Percentiles rank a stretch among this genome's conserved stretches.
These are phyloP conservation scores for Perithous albicinctus DNA, from an alignment of 2,888 invertebrate species.

Conservation along the genomic window DNA sequence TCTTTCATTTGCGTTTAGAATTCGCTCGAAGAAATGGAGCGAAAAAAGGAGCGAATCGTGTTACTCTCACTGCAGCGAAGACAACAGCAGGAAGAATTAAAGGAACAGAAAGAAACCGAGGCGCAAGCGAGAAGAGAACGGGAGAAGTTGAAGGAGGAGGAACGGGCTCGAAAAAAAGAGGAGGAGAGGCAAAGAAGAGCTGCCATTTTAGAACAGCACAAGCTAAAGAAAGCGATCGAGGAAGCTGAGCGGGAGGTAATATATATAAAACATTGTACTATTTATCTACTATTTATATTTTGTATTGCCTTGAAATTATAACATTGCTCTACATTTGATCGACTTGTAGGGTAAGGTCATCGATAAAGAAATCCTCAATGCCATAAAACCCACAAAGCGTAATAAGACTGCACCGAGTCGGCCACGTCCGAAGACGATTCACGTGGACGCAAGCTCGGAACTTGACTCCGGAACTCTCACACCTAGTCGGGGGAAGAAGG, in stretches of 20 bases:
- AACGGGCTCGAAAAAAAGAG: conserved; percentile 90
- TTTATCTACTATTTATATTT: conserved; percentile 12
- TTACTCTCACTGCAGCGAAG: conserved; percentile 94
- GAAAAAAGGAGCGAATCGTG: conserved; percentile 96
- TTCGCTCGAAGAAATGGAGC: conserved; percentile 95
- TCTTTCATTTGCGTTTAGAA: conserved; percentile 86
- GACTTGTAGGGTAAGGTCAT: conserved; percentile 90
- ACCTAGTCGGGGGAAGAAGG: conserved; percentile 91
- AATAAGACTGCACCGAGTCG: conserved; percentile 88
- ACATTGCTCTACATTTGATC: conserved; percentile 29
- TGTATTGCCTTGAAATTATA: conserved; percentile 24
- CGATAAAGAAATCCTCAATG: conserved; percentile 89
- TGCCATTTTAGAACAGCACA: conserved; percentile 96
- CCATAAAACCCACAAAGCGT: conserved; percentile 88
- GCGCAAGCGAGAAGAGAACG: conserved; percentile 90
- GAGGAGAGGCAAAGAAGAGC: conserved; percentile 95
- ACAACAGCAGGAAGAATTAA: conserved; percentile 95
- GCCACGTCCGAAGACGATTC: conserved; percentile 95
- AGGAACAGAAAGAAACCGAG: conserved; percentile 93
- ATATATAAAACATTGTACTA: conserved; percentile 1
- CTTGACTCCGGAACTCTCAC: conserved; percentile 90
- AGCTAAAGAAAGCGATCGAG: conserved; percentile 96
- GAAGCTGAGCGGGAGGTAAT: conserved; percentile 94
- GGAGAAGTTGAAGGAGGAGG: conserved; percentile 91
- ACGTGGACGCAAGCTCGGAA: conserved; percentile 93